A percentile compares a stretch with the other conserved stretches of the same genome.
phyloP scores from a whole-genome alignment of 2,113 vertebrate species.

The Labeo catla region DNA sequence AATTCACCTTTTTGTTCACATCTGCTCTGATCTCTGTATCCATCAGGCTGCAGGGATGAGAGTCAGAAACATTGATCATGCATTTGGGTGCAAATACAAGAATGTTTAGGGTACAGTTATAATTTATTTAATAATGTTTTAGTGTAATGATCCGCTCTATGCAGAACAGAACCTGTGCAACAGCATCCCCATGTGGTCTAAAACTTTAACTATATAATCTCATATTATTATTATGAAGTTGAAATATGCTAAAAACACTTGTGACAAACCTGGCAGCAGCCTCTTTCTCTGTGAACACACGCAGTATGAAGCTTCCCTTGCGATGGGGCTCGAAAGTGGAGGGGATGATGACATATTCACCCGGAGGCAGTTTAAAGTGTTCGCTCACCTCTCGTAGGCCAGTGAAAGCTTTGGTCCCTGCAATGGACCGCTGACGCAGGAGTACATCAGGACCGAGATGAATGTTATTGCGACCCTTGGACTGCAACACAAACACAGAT shows the following conservation, averaged over 20 bases:
- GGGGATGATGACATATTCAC: slow-evolving; percentile 83
- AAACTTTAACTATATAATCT: not conserved
- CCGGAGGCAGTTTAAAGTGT: slow-evolving; percentile 77
- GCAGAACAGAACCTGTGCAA: not conserved
- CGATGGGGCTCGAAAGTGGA: slow-evolving; percentile 86
- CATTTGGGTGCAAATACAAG: not conserved
- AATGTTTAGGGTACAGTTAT: not conserved
- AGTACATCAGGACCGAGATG: slow-evolving; percentile 78
- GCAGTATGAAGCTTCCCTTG: slow-evolving; percentile 81
- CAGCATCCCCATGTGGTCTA: not conserved
- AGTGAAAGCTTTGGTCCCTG: slow-evolving; percentile 72
- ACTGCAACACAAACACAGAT: slow-evolving; percentile 57
- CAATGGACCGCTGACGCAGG: slow-evolving; percentile 66
- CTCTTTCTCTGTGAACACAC: slow-evolving; percentile 86
- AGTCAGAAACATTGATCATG: not conserved
- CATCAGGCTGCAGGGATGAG: slow-evolving; percentile 62
- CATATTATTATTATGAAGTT: not conserved
- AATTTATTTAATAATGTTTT: too few species aligned
- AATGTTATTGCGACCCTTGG: slow-evolving; percentile 69
- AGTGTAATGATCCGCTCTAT: not conserved
- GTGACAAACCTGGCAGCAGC: slow-evolving; percentile 65
- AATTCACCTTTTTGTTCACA: slow-evolving; percentile 57
- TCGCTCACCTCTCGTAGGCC: slow-evolving; percentile 82
- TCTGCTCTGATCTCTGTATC: slow-evolving; percentile 60
- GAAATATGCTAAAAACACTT: not conserved